phyloP scores from a whole-genome alignment of 2,797 vertebrate species.

The Hybognathus amarus region DNA sequence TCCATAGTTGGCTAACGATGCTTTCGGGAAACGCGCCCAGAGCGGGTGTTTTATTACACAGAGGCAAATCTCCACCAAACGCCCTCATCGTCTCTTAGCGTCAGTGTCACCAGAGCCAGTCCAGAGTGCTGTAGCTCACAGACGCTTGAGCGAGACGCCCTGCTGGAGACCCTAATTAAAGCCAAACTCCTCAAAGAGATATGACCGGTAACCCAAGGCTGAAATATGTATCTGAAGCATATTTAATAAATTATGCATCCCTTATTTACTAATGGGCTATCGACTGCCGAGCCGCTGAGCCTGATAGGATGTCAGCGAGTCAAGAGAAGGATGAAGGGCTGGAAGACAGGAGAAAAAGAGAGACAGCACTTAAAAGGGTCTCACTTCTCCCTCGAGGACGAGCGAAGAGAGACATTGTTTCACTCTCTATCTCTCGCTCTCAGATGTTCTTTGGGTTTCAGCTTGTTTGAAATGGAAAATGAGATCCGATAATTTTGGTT shows the following conservation, averaged over 20 bases:
- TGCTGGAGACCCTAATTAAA: constrained; percentile 63
- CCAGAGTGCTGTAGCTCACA: constrained; percentile 50
- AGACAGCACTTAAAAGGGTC: constrained; percentile 63
- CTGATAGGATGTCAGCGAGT: constrained; percentile 64
- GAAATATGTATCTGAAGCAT: constrained; percentile 83
- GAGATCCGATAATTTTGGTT: neutral
- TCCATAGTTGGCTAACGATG: too few species aligned
- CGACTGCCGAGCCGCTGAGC: constrained; percentile 70
- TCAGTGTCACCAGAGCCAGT: constrained; percentile 27
- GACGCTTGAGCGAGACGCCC: constrained; percentile 60
- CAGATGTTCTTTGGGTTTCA: constrained; percentile 49
- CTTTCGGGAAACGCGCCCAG: too few species aligned
- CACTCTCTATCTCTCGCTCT: constrained; percentile 50
- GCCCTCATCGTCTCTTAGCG: neutral
- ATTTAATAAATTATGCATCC: constrained; percentile 86
- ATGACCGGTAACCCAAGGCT: constrained; percentile 72
- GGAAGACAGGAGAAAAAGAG: constrained; percentile 51
- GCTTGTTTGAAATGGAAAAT: constrained; percentile 22
- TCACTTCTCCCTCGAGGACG: constrained; percentile 50
- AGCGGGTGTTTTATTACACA: constrained; percentile 10
- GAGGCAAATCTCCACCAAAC: constrained; percentile 3
- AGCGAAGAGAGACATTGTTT: constrained; percentile 46
- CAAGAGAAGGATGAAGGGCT: constrained; percentile 55
- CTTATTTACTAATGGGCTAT: constrained; percentile 85
- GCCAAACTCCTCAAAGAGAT: constrained; percentile 62